Evolutionary conservation across 1,140 invertebrate species (phyloP), one percentile per base, ranked within the genome.

Genomic region (Mesaphorura yosii): DNA sequence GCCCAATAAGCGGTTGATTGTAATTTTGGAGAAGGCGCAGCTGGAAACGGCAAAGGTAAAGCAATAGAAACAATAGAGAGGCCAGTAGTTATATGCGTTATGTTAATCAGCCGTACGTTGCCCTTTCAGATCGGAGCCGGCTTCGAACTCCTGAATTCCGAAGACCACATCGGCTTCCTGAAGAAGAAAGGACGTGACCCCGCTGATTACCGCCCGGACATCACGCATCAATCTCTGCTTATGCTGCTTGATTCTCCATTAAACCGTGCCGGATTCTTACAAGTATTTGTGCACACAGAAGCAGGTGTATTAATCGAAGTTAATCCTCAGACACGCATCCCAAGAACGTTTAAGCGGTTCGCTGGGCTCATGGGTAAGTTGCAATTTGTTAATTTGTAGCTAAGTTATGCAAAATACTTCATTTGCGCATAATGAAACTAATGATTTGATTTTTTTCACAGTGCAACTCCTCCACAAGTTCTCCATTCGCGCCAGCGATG

Each of bases 261-360:
- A 15, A 98, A 97, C 66, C 72, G 89, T 64, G 87, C 89, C 51
- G 89, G 88, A 15, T 69, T 89, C 10, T 68, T 90, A 15, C 85
- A 88, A 69, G 89, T 99, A 0, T 99, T 94, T 67, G 78, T 99
- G 55, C 88, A 90, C 60, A 98, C 95, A 34, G 86, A 84, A 64
- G 87, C 89, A 67, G 98, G 98, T 80, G 91, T 97, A 39, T 72
- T 99, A 0, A 98, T 99, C 65, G 92, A 98, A 82, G 82, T 99
- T 22, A 93, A 95, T 74, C 94, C 96, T 40, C 93, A 97, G 71
- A 98, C 93, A 7, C 81, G 95, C 66, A 95, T 99, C 67, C 96
- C 96, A 1, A 78, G 95, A 64, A 98, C 95, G 14, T 98, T 94
- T 67, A 95, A 97, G 67, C 77, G 95, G 67, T 99, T 99, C 78